A percentile compares a stretch with the other conserved stretches of the same genome.
Conservation (phyloP, 2,113 vertebrate species). For the Noctilio leporinus region DNA sequence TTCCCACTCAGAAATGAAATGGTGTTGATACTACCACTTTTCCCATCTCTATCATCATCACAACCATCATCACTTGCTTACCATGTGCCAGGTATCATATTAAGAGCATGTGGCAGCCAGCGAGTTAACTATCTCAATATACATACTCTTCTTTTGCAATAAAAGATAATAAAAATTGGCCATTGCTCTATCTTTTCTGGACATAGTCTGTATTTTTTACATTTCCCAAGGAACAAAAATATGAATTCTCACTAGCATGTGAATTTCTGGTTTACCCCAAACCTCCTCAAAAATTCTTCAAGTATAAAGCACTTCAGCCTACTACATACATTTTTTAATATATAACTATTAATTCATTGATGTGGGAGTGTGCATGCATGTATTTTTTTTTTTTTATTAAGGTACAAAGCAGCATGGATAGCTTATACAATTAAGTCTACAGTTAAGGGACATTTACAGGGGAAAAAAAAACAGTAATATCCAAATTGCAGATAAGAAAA, state of each 20-base stretch:
- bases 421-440: background rate
- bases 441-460: background rate
- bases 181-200: background rate
- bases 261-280: background rate
- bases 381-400: background rate
- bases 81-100: background rate
- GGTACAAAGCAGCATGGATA: background rate
- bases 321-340: background rate
- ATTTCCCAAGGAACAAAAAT: background rate
- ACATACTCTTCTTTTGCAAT: background rate
- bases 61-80: background rate
- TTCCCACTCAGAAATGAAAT: background rate
- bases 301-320: background rate
- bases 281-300: background rate
- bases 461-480: slow-evolving; percentile 37
- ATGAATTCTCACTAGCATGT: background rate
- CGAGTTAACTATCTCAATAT: background rate
- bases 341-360: background rate
- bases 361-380: background rate
- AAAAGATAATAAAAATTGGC: background rate
- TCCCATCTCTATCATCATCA: too few relatives aligned
- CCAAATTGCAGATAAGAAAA: slow-evolving; percentile 8
- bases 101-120: background rate
- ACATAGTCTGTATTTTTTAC: background rate
- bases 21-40: too few relatives aligned